Conservation (phyloP, 2,888 invertebrate genomes). For the Polydrusus tereticollis region DNA sequence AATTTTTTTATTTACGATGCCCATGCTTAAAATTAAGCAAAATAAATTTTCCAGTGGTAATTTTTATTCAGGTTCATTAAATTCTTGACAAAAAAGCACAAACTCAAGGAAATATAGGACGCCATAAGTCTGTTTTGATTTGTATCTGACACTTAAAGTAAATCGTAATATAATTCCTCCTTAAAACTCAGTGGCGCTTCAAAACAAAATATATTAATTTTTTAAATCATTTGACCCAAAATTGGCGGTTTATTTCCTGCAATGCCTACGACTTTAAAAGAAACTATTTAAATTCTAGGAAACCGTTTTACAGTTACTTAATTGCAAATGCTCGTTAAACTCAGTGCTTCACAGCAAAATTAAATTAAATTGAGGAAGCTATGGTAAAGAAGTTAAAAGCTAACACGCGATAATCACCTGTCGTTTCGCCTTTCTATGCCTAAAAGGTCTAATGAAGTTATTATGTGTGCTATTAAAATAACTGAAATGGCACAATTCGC, state of each 20-base stretch:
- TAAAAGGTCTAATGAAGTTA: conserved; percentile 11
- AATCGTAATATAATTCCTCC: too few relatives aligned
- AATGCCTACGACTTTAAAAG: not conserved
- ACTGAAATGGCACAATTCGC: not conserved
- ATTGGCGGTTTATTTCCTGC: not conserved
- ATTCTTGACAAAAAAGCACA: not conserved
- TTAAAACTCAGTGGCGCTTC: too few relatives aligned
- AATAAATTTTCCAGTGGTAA: not conserved
- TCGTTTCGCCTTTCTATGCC: conserved; percentile 11
- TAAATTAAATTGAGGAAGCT: conserved; percentile 9
- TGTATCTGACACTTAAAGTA: not conserved
- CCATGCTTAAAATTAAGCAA: not conserved
- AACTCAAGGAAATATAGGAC: not conserved
- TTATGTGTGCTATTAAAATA: conserved; percentile 8
- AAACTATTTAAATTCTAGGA: not conserved
- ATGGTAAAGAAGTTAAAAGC: conserved; percentile 18
- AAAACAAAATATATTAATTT: too few relatives aligned
- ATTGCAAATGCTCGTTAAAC: conserved; percentile 5
- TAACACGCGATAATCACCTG: conserved; percentile 18
- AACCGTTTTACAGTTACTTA: not conserved
- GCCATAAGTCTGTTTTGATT: not conserved
- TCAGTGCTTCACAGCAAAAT: not conserved
- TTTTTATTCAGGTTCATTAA: not conserved
- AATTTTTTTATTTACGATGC: not conserved
- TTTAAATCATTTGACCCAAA: too few relatives aligned